Evolutionary conservation across 1,140 invertebrate species (phyloP), one percentile per base, ranked within the genome.

Genomic region (Oryzaephilus surinamensis): DNA sequence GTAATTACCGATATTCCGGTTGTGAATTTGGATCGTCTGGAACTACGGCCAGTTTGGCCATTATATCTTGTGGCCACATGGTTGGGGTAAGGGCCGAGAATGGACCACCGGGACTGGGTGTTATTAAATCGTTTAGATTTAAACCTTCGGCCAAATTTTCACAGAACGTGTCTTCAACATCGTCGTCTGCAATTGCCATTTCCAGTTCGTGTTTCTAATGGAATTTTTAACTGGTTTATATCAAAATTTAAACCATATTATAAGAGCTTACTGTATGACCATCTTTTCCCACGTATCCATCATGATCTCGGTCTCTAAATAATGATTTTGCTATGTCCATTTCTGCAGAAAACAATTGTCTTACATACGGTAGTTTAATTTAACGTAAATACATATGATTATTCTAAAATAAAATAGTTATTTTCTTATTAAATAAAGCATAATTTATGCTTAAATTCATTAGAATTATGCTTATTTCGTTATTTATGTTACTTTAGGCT

Each of bases 21-120:
- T 76, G 71, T 4, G 71, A 74, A 65, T 76, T 76, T 14, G 72
- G 71, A 59, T 77, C 75, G 40, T 85, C 81, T 7, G 79, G 74
- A 32, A 66, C 54, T 52, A 82, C 76, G 46, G 74, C 77, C 17
- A 88, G 62, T 65, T 86, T 87, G 2, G 77, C 77, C 50, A 95
- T 70, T 21, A 96, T 83, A 62, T 96, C 88, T 62, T 95, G 90
- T 12, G 94, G 93, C 79, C 92, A 93, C 91, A 97, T 96, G 29
- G 90, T 95, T 10, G 91, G 78, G 14, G 87, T 96, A 0, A 97
- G 69, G 4, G 90, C 91, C 17, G 88, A 95, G 62, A 88, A 88
- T 6, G 84, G 78, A 14, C 83, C 83, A 3, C 82, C 83, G 15
- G 81, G 81, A 37, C 71, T 72, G 11, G 83, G 82, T 23, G 76